Evolutionary conservation across 2,113 vertebrate species (phyloP).

Genomic region (Lepus timidus): DNA sequence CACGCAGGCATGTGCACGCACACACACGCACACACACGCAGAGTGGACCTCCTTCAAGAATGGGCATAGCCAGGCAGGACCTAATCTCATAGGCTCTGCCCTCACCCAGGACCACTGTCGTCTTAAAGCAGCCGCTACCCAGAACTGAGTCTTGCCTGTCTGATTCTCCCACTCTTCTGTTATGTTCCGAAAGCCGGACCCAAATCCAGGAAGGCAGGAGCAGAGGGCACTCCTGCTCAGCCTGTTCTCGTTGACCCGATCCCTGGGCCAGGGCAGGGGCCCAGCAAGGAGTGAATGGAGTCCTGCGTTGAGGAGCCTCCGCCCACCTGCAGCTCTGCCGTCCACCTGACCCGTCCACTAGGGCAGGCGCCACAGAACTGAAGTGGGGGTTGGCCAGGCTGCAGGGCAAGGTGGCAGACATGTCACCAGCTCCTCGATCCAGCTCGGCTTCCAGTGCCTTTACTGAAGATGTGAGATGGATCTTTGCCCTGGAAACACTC

Average conservation of each 20-base stretch:
- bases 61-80: not conserved
- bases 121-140: not conserved
- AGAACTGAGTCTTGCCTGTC: not conserved
- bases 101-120: too few species aligned
- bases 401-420: fast-evolving
- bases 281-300: conserved; percentile 28
- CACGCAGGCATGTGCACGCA: too few species aligned
- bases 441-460: not conserved
- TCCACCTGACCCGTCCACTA: not conserved
- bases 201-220: not conserved
- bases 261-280: not conserved
- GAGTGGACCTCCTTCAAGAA: not conserved
- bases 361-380: not conserved
- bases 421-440: not conserved
- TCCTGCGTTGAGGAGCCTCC: not conserved
- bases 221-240: not conserved
- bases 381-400: not conserved
- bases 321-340: not conserved
- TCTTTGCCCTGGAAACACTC: not conserved
- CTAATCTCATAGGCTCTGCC: not conserved
- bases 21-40: too few species aligned
- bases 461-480: too few species aligned
- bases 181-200: not conserved
- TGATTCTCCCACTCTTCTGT: not conserved
- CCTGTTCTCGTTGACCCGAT: not conserved